Base-by-base conservation (phyloP, 1,140 invertebrate species). In the Drosophila insularis region DNA sequence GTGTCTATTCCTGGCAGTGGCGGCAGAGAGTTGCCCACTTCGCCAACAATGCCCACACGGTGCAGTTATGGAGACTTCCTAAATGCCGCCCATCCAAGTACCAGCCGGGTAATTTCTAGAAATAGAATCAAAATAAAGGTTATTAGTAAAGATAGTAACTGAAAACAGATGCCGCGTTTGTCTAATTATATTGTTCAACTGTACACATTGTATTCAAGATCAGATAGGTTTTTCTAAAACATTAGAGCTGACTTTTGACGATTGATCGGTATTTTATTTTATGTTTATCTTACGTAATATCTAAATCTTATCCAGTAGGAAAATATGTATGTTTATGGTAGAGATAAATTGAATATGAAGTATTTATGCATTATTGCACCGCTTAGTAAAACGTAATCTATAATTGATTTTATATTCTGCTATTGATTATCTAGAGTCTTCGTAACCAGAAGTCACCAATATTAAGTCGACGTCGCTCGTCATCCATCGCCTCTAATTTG, bases 401-500 rank as follows among this genome's bases (percentile, higher is more conserved):
- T 62, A 4, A 55, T 35, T n/a, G 13, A 13, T 50, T 64, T 46
- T 31, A 55, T 53, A 82, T 35, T 11, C 13, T 35, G 5, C 7
- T 32, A 17, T 32, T 5, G 4, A 55, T 31, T 32, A 56, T 32
- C 56, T 81, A 89, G 71, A 89, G 61, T 53, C 61, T 80, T 7
- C 68, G 79, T 1, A 23, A 70, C 10, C 81, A 81, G 21, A 91
- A 84, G 53, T 91, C 90, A 7, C 90, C 90, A 3, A 84, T 90
- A 21, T 53, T 91, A 6, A 73, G 80, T 14, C 61, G 90, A 10
- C 71, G 90, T 53, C 78, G 90, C 23, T 77, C 89, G 1, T 91
- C 90, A 4, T 91, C 90, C 7, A 89, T 91, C 27, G 89, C 81
- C 1, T 65, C 78, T 5, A 91, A 87, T 63, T 43, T 89, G 6